These are phyloP conservation scores for Synanthedon tipuliformis DNA, from an alignment of 2,888 invertebrate species.

Conservation along the genomic window DNA sequence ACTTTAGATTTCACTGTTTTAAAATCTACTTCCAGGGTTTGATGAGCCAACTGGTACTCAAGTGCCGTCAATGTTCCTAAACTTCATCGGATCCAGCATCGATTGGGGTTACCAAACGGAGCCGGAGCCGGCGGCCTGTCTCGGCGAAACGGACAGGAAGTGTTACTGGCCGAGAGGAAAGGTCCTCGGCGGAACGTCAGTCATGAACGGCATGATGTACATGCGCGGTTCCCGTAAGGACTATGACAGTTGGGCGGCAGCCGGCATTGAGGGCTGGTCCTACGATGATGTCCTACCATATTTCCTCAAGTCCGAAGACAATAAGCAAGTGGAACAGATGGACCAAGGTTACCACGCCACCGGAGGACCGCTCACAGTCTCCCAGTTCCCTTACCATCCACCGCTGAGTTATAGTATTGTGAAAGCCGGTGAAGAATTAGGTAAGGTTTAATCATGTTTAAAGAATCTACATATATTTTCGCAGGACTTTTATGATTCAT, in stretches of 20 bases:
- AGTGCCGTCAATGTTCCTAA: conserved; percentile 90
- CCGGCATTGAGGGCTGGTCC: conserved; percentile 90
- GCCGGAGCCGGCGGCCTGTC: conserved; percentile 82
- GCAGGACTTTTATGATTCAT: too few species aligned
- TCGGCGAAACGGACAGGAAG: conserved; percentile 75
- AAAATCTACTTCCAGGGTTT: conserved; percentile 61
- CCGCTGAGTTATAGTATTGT: conserved; percentile 83
- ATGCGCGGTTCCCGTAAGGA: conserved; percentile 89
- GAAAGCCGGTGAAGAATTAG: conserved; percentile 82
- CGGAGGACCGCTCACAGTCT: conserved; percentile 82
- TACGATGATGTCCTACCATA: conserved; percentile 91
- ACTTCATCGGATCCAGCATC: conserved; percentile 86
- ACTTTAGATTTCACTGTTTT: too few species aligned
- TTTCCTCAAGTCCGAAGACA: conserved; percentile 89
- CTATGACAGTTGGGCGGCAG: conserved; percentile 87
- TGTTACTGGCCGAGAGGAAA: conserved; percentile 91
- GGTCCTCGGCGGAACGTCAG: conserved; percentile 90
- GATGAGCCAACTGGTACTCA: conserved; percentile 91
- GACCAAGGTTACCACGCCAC: conserved; percentile 81
- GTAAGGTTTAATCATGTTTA: conserved; percentile 39
- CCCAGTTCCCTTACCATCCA: conserved; percentile 88
- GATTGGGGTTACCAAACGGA: conserved; percentile 91
- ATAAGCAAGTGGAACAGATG: conserved; percentile 75
- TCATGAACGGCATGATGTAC: conserved; percentile 97
- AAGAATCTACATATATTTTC: background rate